These are phyloP conservation scores for Grammomys dolichurus DNA, from an alignment of 2,113 vertebrate species.

Conservation along the genomic window DNA sequence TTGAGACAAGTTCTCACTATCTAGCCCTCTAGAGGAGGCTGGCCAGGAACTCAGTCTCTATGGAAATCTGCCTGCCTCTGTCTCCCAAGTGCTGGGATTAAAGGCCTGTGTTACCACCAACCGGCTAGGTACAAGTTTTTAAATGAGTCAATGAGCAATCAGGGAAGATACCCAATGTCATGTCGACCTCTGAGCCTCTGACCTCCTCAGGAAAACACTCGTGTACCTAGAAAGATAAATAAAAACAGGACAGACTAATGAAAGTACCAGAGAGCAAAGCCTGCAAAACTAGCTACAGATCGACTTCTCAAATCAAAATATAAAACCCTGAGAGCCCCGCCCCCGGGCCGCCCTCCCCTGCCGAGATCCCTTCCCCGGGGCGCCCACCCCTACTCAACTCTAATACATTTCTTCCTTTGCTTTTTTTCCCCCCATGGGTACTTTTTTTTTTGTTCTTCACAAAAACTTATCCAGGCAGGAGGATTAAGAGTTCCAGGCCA, in stretches of 20 bases:
- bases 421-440: background rate
- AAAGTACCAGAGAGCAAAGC: background rate
- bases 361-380: no score
- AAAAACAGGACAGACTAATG: background rate
- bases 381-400: background rate
- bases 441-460: background rate
- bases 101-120: background rate
- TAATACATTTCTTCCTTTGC: background rate
- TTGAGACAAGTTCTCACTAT: background rate
- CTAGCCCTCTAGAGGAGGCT: background rate
- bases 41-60: background rate
- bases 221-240: background rate
- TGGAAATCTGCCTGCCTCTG: background rate
- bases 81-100: background rate
- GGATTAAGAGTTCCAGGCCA: background rate
- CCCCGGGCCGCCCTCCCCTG: no score
- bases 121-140: background rate
- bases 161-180: background rate
- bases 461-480: background rate
- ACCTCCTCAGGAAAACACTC: background rate
- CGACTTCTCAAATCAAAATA: conserved; percentile 44
- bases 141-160: background rate
- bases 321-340: conserved; percentile 65
- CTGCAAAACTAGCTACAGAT: background rate
- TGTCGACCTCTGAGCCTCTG: background rate